Conservation (phyloP, 1,140 invertebrate genomes). For the Ceratosolen fusciceps region DNA sequence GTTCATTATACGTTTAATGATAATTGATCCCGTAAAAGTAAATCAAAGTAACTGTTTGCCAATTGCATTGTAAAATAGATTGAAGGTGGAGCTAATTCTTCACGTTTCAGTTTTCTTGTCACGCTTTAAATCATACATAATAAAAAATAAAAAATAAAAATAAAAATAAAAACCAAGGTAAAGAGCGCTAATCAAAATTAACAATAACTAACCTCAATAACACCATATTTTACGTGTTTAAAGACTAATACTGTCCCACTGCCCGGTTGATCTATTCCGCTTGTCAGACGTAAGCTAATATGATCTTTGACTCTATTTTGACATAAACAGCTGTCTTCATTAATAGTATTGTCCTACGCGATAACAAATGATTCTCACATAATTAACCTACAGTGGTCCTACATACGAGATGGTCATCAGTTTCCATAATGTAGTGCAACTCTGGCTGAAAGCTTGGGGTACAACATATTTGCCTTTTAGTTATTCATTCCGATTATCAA, state of each 20-base stretch:
- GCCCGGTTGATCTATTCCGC: constrained; percentile 28
- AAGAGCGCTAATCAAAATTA: constrained; percentile 43
- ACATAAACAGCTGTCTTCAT: constrained; percentile 32
- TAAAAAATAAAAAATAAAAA: too few relatives aligned
- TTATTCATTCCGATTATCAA: constrained; percentile 30
- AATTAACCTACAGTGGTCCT: constrained; percentile 47
- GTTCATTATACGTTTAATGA: constrained; percentile 27
- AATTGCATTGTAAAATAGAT: constrained; percentile 38
- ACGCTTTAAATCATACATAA: constrained; percentile 29
- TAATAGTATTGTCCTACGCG: constrained; percentile 43
- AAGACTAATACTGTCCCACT: constrained; percentile 48
- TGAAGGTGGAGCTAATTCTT: constrained; percentile 34
- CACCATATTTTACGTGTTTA: constrained; percentile 31
- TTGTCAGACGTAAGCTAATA: constrained; percentile 45
- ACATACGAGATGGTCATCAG: constrained; percentile 33
- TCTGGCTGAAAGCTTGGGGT: constrained; percentile 41
- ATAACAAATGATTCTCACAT: constrained; percentile 47
- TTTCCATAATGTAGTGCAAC: constrained; percentile 34
- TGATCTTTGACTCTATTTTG: constrained; percentile 42
- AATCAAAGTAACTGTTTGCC: constrained; percentile 22
- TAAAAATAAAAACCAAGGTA: constrained; percentile 46
- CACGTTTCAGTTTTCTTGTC: constrained; percentile 31
- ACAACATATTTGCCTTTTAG: constrained; percentile 22
- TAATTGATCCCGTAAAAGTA: constrained; percentile 26
- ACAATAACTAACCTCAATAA: constrained; percentile 44